Evolutionary conservation across 2,113 vertebrate species (phyloP), one percentile per base, ranked within the genome.

Genomic region (Ivindomyrus marchei): DNA sequence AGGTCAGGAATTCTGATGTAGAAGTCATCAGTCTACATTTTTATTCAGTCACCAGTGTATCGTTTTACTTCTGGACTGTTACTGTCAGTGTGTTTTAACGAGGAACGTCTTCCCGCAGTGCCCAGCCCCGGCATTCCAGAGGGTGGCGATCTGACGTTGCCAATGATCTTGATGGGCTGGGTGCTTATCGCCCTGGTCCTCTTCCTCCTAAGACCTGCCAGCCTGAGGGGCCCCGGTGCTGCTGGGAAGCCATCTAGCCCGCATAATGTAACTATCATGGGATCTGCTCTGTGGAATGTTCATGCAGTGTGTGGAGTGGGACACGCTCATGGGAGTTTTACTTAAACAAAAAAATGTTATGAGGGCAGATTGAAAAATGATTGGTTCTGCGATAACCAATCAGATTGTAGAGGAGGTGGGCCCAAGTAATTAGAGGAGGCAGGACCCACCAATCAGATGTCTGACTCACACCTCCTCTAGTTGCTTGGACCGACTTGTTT

Each of bases 131-230:
- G 92, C 42, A 93, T 97, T 4, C 93, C 96, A 2, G 83, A 92
- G 77, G 96, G 96, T 36, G 96, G 92, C 84, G 97, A 97, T 85
- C 91, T 98, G 91, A 97, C 96, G 90, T 89, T 99, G 89, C 96
- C 97, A 46, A 96, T 99, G 97, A 96, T 99, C 89, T 92, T 98
- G 93, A 97, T 99, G 95, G 98, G 97, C 90, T 99, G 98, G 98
- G 91, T 97, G 91, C 95, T 98, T 89, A 94, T 99, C 90, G 98
- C 96, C 36, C 93, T 99, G 90, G 92, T 98, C 90, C 93, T 99
- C 91, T 99, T 98, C 94, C 93, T 99, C 91, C 93, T 99, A 92
- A 97, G 98, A 91, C 98, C 98, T 39, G 93, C 95, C 83, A 98
- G 96, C 91, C 95, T 99, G 89, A 95, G 98, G 94, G 95, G 97